phyloP scores from a whole-genome alignment of 2,113 vertebrate species.

The Rhegmatorhina hoffmannsi region DNA sequence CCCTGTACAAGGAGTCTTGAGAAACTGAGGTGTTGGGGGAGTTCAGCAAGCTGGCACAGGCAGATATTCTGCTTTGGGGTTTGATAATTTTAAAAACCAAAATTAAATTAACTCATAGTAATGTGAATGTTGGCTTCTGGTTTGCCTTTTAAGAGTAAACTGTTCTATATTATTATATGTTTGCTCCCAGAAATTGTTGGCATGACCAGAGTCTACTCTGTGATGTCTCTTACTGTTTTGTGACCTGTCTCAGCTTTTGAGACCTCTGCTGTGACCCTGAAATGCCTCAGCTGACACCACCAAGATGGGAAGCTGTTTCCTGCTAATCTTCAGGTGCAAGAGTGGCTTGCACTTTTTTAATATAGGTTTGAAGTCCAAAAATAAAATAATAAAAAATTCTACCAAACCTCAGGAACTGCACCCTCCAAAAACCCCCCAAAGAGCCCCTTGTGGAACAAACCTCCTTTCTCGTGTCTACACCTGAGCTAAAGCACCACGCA shows the following conservation, averaged over 20 bases:
- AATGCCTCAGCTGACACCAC: not conserved
- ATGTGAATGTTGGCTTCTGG: not conserved
- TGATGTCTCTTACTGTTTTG: not conserved
- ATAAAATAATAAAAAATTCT: not conserved
- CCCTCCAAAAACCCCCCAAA: accelerated
- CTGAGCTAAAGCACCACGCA: not conserved
- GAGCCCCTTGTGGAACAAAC: not conserved
- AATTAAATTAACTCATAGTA: not conserved
- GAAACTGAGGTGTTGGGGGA: not conserved
- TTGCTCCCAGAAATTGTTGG: not conserved
- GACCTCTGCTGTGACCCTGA: not conserved
- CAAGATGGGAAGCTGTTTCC: not conserved
- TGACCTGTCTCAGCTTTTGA: not conserved
- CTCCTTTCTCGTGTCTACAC: not conserved
- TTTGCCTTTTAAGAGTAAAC: not conserved
- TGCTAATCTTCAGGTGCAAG: not conserved
- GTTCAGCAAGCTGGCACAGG: not conserved
- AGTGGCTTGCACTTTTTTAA: not conserved
- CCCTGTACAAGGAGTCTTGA: not conserved
- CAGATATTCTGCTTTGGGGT: not conserved
- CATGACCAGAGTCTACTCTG: not conserved
- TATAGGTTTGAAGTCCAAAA: not conserved
- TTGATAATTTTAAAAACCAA: not conserved
- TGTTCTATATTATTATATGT: not conserved
- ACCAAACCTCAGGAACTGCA: not conserved